These are phyloP conservation scores for Melitaea athalia DNA, from an alignment of 2,888 invertebrate species.

Conservation along the genomic window DNA sequence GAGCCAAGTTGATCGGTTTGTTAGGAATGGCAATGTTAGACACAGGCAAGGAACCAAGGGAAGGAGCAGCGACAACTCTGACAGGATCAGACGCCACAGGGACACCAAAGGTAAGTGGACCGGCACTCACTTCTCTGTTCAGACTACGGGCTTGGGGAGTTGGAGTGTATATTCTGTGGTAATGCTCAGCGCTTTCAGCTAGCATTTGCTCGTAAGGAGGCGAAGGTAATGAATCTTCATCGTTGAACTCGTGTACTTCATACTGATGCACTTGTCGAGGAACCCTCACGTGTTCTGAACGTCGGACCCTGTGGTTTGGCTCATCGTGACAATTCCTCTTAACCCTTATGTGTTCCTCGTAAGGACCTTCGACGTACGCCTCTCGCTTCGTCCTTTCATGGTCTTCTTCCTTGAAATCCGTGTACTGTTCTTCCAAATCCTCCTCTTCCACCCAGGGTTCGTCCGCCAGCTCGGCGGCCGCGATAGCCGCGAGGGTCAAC, in stretches of 20 bases:
- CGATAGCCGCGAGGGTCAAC: constrained; percentile 52
- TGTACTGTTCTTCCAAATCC: constrained; percentile 57
- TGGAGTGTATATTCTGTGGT: constrained; percentile 63
- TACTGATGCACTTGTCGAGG: constrained; percentile 70
- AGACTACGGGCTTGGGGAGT: constrained; percentile 53
- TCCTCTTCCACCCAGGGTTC: constrained; percentile 67
- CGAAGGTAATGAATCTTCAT: constrained; percentile 55
- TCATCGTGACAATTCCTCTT: constrained; percentile 58
- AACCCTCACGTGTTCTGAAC: constrained; percentile 50
- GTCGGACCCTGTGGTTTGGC: constrained; percentile 13
- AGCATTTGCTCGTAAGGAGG: constrained; percentile 73
- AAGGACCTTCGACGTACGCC: constrained; percentile 54
- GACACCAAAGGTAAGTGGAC: constrained; percentile 45
- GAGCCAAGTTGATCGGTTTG: constrained; percentile 37
- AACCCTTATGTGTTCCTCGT: constrained; percentile 61
- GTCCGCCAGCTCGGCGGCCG: constrained; percentile 56
- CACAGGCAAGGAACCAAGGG: constrained; percentile 19
- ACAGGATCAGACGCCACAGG: constrained; percentile 34
- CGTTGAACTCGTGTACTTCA: constrained; percentile 69
- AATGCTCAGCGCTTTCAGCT: constrained; percentile 74
- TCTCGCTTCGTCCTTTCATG: constrained; percentile 53
- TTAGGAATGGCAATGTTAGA: constrained; percentile 36
- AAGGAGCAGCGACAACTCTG: constrained; percentile 24
- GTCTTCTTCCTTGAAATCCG: constrained; percentile 49
- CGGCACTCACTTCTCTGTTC: constrained; percentile 51